Evolutionary conservation across 2,113 vertebrate species (phyloP), one percentile per base, ranked within the genome.

Genomic region (Rhinogobius similis): DNA sequence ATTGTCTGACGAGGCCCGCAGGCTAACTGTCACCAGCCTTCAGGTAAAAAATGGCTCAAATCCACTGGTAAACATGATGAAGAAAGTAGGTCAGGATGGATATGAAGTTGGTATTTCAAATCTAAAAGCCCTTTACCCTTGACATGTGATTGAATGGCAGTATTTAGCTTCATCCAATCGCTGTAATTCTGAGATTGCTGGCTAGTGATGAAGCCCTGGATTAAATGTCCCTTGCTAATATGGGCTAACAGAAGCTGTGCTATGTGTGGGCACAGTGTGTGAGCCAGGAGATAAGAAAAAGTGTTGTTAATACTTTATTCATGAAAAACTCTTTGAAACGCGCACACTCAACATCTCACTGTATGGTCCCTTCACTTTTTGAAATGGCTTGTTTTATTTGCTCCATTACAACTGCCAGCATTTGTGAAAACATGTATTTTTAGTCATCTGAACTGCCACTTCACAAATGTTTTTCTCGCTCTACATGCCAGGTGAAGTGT

Each of bases 1-100:
- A 0, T 93, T 95, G 76, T 99, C 97, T 0, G 97, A 99, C 0
- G 97, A 97, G 1, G 96, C 97, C 13, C 93, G 96, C 26, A 93
- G 97, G 72, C 94, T 99, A 79, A 98, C 95, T 0, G 94, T 99
- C 79, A 96, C 96, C 78, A 98, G 96, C 86, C 94, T 98, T 70
- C 96, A 98, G 95, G 97, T 98, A 69, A 61, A 16, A 78, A 62
- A 77, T 66, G 23, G 9, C 62, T 26, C 62, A 23, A 61, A 26
- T 67, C 50, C 12, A 63, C 29, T 65, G 50, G 50, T 4, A 36
- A 24, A 65, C 50, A 29, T 24, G 26, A 56, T 8, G 32, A 26
- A 59, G 56, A 68, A 68, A 29, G 23, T n/a, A 61, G 58, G 58
- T 61, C 58, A 61, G 18, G 20, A 24, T 14, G 21, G 5, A 41